Percentiles rank a stretch among this genome's conserved stretches.
These are phyloP conservation scores for Diachasmimorpha longicaudata DNA, from an alignment of 1,140 invertebrate species.

Conservation along the genomic window DNA sequence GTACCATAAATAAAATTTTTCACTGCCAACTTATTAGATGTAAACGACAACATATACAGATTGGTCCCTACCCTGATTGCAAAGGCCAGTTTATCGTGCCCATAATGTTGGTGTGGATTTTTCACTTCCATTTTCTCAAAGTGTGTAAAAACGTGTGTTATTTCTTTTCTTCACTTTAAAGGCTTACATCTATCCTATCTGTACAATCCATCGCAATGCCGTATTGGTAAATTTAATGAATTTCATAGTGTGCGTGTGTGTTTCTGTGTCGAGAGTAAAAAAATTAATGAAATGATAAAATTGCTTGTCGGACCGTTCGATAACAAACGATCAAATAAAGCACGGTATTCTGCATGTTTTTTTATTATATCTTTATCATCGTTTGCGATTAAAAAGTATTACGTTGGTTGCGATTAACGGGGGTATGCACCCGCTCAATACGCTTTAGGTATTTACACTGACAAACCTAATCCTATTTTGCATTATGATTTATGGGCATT, in stretches of 20 bases:
- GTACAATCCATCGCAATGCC: constrained; percentile 56
- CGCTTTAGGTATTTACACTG: constrained; percentile 64
- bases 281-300: background rate
- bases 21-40: background rate
- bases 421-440: constrained; percentile 60
- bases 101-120: constrained; percentile 28
- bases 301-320: constrained; percentile 9
- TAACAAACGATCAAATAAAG: constrained; percentile 9
- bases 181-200: constrained; percentile 52
- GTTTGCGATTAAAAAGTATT: constrained; percentile 59
- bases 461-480: constrained; percentile 62
- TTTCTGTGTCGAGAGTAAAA: constrained; percentile 18
- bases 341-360: background rate
- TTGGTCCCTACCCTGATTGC: constrained; percentile 48
- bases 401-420: constrained; percentile 58
- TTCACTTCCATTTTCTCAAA: constrained; percentile 30
- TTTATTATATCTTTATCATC: constrained; percentile 36
- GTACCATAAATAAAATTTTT: background rate
- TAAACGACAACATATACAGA: constrained; percentile 9
- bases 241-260: constrained; percentile 30
- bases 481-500: constrained; percentile 39
- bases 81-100: constrained; percentile 41
- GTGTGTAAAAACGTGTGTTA: constrained; percentile 42
- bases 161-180: constrained; percentile 25
- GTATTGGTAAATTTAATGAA: constrained; percentile 34